Evolutionary conservation across 2,888 invertebrate genomes (phyloP), one percentile per base, ranked within the genome.

Genomic region (Lymantria dispar): DNA sequence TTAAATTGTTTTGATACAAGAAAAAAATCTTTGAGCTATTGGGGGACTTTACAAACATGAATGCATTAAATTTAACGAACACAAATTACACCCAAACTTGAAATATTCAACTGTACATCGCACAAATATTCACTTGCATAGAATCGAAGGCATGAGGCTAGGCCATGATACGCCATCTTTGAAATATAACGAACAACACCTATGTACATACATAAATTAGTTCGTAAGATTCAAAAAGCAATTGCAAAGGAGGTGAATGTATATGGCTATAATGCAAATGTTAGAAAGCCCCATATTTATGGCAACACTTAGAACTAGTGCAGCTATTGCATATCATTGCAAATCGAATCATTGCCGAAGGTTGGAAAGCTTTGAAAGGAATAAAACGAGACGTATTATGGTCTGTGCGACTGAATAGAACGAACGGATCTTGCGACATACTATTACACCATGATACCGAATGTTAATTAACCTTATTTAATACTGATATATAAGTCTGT

Each of bases 211-310:
- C 22, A 22, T 22, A 22, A 3, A 22, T 22, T 22, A 22, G 2
- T 22, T 37, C 30, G 42, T 58, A 51, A 67, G 2, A 62, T 56
- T 50, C 45, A 47, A 43, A 38, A 50, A 41, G 56, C 53, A 46
- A 52, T 47, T 48, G 47, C 43, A 10, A 22, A 33, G 33, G 8
- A 33, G 33, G 9, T 33, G 33, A 8, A 33, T 33, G 33, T 33
- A 33, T n/a, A n/a, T 8, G 1, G n/a, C 13, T 12, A 8, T 7
- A 66, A 70, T 66, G 61, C 58, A 72, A 72, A 70, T 70, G 55
- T 58, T 63, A 52, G 68, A 70, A 67, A 68, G 60, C 60, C 54
- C 45, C 45, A 58, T 62, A 64, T 65, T 65, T 72, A 72, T 58
- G 37, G 62, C 50, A 64, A 60, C 60, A 64, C 55, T 68, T 60